These are phyloP conservation scores for Drosophila colorata DNA, from an alignment of 2,888 invertebrate genomes.

Conservation along the genomic window DNA sequence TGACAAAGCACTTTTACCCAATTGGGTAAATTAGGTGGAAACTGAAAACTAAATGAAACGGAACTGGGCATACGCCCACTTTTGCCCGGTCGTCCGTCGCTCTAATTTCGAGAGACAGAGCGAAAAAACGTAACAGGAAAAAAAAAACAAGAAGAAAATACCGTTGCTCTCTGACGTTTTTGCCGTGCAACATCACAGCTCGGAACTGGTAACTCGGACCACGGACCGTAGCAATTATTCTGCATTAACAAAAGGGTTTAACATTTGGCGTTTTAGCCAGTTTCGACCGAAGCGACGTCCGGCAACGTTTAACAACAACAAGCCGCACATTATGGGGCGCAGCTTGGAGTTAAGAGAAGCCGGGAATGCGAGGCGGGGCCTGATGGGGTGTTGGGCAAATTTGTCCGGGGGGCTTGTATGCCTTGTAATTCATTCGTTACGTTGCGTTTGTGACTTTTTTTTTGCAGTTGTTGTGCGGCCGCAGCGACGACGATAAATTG, in stretches of 20 bases:
- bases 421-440: conserved; percentile 77
- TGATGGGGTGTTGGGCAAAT: conserved; percentile 30
- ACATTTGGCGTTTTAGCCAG: conserved; percentile 79
- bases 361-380: neutral
- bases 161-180: conserved; percentile 53
- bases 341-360: neutral
- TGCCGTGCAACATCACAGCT: conserved; percentile 30
- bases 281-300: conserved; percentile 45
- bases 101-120: conserved; percentile 66
- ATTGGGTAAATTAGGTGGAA: conserved; percentile 83
- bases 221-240: conserved; percentile 78
- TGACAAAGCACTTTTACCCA: conserved; percentile 83
- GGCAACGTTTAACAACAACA: conserved; percentile 72
- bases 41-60: conserved; percentile 82
- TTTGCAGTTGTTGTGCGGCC: conserved; percentile 40
- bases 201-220: conserved; percentile 52
- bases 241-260: conserved; percentile 82
- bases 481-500: conserved; percentile 77
- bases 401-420: conserved; percentile 70
- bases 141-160: conserved; percentile 21
- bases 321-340: conserved; percentile 71
- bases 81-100: conserved; percentile 55
- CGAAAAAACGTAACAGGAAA: conserved; percentile 19
- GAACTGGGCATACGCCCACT: conserved; percentile 73
- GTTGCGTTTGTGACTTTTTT: conserved; percentile 52